Evolutionary conservation across 2,797 vertebrate species (phyloP).

Genomic region (Atherinosoma microstoma): DNA sequence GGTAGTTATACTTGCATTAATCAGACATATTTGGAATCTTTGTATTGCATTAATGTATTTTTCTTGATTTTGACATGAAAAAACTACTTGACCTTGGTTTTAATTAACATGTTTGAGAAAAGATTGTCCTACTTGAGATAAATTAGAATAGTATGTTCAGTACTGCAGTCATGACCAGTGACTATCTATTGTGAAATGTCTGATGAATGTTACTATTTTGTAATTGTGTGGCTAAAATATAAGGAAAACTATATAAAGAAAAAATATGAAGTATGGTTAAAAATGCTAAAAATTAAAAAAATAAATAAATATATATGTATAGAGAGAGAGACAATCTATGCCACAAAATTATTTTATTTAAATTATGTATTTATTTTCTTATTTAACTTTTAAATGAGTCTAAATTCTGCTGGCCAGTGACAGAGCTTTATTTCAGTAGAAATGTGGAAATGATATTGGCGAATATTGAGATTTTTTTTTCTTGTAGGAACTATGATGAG

Average conservation of each 20-base stretch:
- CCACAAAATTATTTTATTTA: conserved; percentile 58
- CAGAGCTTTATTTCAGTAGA: conserved; percentile 67
- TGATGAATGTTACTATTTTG: conserved; percentile 74
- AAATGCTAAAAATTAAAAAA: conserved; percentile 1
- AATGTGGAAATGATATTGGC: conserved; percentile 47
- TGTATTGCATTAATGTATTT: conserved; percentile 57
- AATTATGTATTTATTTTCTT: conserved; percentile 81
- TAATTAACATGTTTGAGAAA: conserved; percentile 50
- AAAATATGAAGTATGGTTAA: conserved; percentile 58
- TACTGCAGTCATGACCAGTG: conserved; percentile 59
- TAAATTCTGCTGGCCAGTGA: conserved; percentile 85
- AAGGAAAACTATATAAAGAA: conserved; percentile 62
- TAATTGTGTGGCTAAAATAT: conserved; percentile 66
- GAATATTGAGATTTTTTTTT: conserved; percentile 46
- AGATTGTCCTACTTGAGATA: conserved; percentile 54
- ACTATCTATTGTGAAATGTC: conserved; percentile 66
- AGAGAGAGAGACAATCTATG: conserved; percentile 80
- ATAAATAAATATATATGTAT: conserved; percentile 58
- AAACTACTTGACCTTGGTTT: conserved; percentile 52
- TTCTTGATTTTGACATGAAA: conserved; percentile 50
- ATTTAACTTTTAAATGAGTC: conserved; percentile 75
- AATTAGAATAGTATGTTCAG: conserved; percentile 58
- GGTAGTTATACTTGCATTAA: conserved; percentile 46
- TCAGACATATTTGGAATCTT: conserved; percentile 58
- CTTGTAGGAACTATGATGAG: conserved; percentile 35